phyloP scores from a whole-genome alignment of 2,888 invertebrate genomes.

The Rhaphigaster nebulosa region DNA sequence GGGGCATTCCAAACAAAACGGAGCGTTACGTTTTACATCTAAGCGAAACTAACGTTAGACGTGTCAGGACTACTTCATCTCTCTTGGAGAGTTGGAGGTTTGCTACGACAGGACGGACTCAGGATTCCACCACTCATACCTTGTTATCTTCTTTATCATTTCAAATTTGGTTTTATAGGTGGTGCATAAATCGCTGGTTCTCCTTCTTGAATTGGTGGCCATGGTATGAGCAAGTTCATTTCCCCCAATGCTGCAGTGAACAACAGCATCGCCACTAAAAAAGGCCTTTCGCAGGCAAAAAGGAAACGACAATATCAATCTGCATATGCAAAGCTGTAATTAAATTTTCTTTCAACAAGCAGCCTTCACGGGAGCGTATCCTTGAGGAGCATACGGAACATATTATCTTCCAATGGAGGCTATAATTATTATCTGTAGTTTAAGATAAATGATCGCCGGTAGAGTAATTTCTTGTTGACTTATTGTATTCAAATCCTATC shows the following conservation, averaged over 20 bases:
- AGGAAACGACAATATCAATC: slow-evolving; percentile 28
- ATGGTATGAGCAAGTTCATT: too few species aligned
- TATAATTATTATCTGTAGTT: slow-evolving; percentile 24
- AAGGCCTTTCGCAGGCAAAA: background rate
- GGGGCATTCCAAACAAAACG: background rate
- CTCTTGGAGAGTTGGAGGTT: background rate
- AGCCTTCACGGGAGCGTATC: slow-evolving; percentile 32
- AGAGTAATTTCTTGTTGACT: background rate
- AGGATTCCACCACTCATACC: too few species aligned
- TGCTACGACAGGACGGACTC: too few species aligned
- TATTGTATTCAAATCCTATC: slow-evolving; percentile 45
- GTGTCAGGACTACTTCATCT: background rate
- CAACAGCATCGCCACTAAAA: background rate
- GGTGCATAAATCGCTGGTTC: too few species aligned
- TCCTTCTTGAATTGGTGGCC: too few species aligned
- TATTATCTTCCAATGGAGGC: slow-evolving; percentile 7
- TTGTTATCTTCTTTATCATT: too few species aligned
- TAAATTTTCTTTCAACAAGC: slow-evolving; percentile 41
- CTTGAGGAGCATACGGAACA: slow-evolving; percentile 41
- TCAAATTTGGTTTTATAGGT: too few species aligned
- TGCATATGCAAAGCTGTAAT: slow-evolving; percentile 37
- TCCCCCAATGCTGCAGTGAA: too few species aligned
- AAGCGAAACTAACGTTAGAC: background rate
- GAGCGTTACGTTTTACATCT: background rate
- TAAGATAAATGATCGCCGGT: background rate